Percentiles rank a stretch among this genome's conserved stretches.
Evolutionary conservation across 2,797 vertebrate genomes (phyloP).

Genomic region (Epinephelus awoara): DNA sequence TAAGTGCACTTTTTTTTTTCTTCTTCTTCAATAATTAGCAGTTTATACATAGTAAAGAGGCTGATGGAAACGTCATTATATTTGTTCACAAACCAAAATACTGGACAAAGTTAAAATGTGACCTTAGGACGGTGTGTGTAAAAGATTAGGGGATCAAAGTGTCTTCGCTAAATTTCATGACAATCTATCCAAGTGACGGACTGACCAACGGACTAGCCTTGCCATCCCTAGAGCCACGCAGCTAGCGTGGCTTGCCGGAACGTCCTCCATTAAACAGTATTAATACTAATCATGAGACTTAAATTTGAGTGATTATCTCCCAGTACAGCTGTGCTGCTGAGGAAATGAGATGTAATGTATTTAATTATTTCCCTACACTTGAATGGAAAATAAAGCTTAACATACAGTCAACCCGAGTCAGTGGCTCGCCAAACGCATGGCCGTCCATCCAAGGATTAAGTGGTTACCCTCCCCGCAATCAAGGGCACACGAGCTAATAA

Average conservation of each 20-base stretch:
- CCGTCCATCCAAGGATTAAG: conserved; percentile 67
- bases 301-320: conserved; percentile 72
- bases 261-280: conserved; percentile 49
- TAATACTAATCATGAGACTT: conserved; percentile 68
- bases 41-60: background rate
- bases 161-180: no score
- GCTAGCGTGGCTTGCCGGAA: conserved; percentile 4
- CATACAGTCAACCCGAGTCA: conserved; percentile 55
- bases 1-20: background rate
- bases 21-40: background rate
- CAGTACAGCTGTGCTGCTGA: conserved; percentile 54
- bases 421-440: conserved; percentile 40
- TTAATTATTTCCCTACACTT: conserved; percentile 69
- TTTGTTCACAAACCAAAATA: conserved; percentile 2
- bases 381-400: conserved; percentile 70
- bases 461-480: conserved; percentile 68
- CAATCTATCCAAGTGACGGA: background rate
- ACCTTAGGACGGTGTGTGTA: background rate
- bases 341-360: conserved; percentile 72
- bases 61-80: background rate
- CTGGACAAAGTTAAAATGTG: background rate
- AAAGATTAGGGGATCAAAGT: background rate
- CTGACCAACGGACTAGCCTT: conserved; percentile 1
- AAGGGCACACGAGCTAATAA: conserved; percentile 69
- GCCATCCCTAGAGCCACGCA: background rate